These are phyloP conservation scores for Indicator indicator DNA, from an alignment of 2,113 vertebrate genomes.

Conservation along the genomic window DNA sequence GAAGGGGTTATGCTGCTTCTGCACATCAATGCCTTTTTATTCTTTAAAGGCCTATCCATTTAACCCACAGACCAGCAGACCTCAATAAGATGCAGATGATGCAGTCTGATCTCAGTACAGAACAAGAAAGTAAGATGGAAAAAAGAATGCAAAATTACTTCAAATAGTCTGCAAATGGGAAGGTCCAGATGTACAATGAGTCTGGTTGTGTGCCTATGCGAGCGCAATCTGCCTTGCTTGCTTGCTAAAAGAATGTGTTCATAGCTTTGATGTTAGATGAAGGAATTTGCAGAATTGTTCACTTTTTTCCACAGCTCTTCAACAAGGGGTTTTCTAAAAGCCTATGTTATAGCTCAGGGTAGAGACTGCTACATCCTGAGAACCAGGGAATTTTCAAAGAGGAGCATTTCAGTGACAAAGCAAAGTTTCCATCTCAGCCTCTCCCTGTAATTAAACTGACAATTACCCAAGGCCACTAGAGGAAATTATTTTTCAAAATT, in stretches of 20 bases:
- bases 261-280: conserved; percentile 52
- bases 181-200: conserved; percentile 31
- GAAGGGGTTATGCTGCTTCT: conserved; percentile 10
- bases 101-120: conserved; percentile 7
- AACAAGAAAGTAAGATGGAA: not conserved
- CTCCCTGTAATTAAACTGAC: conserved; percentile 53
- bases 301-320: conserved; percentile 35
- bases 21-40: conserved; percentile 34
- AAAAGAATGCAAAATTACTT: conserved; percentile 28
- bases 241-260: conserved; percentile 46
- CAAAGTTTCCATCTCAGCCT: not conserved
- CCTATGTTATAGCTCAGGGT: not conserved
- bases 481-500: conserved; percentile 53
- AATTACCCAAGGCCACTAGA: conserved; percentile 52
- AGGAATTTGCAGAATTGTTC: conserved; percentile 57
- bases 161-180: conserved; percentile 28
- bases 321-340: conserved; percentile 33
- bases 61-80: conserved; percentile 17
- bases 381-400: not conserved
- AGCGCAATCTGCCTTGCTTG: not conserved
- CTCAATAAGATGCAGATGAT: conserved; percentile 2
- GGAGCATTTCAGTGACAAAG: conserved; percentile 39
- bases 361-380: not conserved
- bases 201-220: conserved; percentile 1
- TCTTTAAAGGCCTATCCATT: conserved; percentile 34